Evolutionary conservation across 92 coral and sea anemone species (phyloP), one percentile per base, ranked within the genome.

Genomic region (Actinostola sp.): DNA sequence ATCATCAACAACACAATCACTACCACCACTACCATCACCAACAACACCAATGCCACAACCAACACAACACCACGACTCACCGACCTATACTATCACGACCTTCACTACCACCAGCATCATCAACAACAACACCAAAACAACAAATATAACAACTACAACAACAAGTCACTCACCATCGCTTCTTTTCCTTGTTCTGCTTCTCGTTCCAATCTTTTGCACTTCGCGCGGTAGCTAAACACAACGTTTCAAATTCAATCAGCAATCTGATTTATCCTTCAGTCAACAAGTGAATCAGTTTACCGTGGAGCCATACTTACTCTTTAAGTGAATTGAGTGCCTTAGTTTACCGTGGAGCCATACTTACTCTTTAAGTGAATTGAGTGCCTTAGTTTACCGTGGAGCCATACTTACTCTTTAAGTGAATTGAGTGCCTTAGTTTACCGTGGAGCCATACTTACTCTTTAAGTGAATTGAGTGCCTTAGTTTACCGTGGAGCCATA

Each of bases 291-390:
- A 24, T 31, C 17, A 31, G 6, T 38, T 35, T 38, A 14, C 24
- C 65, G 7, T n/a, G 1, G 42, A 16, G 8, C 23, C 21, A 14
- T 20, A 12, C 27, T 38, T 63, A 95, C 99, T 95, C 99, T 92
- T 91, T 95, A 17, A 95, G 80, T 30, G 97, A 81, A 35, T 84
- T 86, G 45, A 95, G 50, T 13, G 99, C 99, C 68, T 92, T 89
- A 45, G 82, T 79, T 66, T 87, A n/a, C n/a, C n/a, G n/a, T n/a
- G n/a, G n/a, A n/a, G n/a, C n/a, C n/a, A 14, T 16, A 23, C 54
- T 43, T 81, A 95, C 99, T 95, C 99, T 92, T 91, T 95, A 17
- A 95, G 80, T 30, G 97, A 81, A 35, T 84, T 86, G 45, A 95
- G 50, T 13, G 99, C 99, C 68, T 92, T 89, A 45, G 82, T 79